phyloP scores from a whole-genome alignment of 2,888 invertebrate genomes.

The Ypsolopha scabrella region DNA sequence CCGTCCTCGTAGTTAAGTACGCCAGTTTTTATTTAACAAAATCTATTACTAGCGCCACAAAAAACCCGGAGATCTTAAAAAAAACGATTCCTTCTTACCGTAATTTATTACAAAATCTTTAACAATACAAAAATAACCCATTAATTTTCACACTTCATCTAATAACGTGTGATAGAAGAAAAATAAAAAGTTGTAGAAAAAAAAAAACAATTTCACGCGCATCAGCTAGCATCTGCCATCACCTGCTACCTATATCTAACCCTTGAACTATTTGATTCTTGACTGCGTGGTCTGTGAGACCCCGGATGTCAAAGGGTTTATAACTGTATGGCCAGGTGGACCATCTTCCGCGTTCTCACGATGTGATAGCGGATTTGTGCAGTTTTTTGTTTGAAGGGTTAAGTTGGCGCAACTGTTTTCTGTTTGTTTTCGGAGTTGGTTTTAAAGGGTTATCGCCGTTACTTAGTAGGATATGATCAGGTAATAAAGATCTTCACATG shows the following conservation, averaged over 20 bases:
- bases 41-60: background rate
- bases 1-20: too few species aligned
- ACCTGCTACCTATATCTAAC: constrained; percentile 54
- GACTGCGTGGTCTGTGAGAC: constrained; percentile 28
- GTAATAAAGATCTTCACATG: too few species aligned
- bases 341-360: constrained; percentile 57
- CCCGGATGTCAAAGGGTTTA: constrained; percentile 55
- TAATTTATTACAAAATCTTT: constrained; percentile 17
- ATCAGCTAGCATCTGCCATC: constrained; percentile 60
- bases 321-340: constrained; percentile 59
- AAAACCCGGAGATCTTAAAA: background rate
- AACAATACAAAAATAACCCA: constrained; percentile 32
- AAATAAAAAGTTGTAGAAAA: constrained; percentile 34
- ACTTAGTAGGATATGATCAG: too few species aligned
- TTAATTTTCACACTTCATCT: constrained; percentile 63
- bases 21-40: too few species aligned
- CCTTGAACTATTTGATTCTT: constrained; percentile 31
- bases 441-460: constrained; percentile 12
- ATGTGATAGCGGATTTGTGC: constrained; percentile 35
- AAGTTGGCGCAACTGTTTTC: constrained; percentile 36
- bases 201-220: constrained; percentile 62
- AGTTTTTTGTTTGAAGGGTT: constrained; percentile 27
- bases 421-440: constrained; percentile 8
- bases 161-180: constrained; percentile 21
- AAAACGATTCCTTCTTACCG: background rate